phyloP scores from a whole-genome alignment of 2,888 invertebrate genomes.

The Tenthredo notha region DNA sequence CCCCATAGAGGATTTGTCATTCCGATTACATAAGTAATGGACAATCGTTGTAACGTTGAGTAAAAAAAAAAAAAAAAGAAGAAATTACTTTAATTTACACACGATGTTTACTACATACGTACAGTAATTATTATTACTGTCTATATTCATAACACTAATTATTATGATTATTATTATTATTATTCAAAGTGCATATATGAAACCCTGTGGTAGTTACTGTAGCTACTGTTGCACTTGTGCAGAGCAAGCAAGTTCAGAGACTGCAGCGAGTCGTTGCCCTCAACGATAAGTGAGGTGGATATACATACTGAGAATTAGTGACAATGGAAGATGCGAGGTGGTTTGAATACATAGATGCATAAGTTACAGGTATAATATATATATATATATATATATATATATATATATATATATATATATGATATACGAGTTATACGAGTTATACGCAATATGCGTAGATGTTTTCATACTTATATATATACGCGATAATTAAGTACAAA shows the following conservation, averaged over 20 bases:
- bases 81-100: too few species aligned
- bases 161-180: background rate
- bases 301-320: constrained; percentile 1
- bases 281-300: background rate
- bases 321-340: background rate
- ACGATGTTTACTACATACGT: too few species aligned
- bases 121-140: too few species aligned
- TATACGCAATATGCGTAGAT: background rate
- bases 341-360: background rate
- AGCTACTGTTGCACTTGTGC: background rate
- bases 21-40: background rate
- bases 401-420: too few species aligned
- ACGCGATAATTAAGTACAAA: constrained; percentile 64
- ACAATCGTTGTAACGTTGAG: background rate
- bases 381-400: too few species aligned
- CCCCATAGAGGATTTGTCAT: background rate
- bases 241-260: background rate
- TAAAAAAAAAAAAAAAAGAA: background rate
- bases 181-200: too few species aligned
- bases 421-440: background rate
- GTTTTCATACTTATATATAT: background rate
- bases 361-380: background rate
- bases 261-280: constrained; percentile 15
- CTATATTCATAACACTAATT: background rate
- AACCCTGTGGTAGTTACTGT: background rate